phyloP scores from a whole-genome alignment of 1,140 invertebrate species.

The Pseudomyrmex cubaensis region DNA sequence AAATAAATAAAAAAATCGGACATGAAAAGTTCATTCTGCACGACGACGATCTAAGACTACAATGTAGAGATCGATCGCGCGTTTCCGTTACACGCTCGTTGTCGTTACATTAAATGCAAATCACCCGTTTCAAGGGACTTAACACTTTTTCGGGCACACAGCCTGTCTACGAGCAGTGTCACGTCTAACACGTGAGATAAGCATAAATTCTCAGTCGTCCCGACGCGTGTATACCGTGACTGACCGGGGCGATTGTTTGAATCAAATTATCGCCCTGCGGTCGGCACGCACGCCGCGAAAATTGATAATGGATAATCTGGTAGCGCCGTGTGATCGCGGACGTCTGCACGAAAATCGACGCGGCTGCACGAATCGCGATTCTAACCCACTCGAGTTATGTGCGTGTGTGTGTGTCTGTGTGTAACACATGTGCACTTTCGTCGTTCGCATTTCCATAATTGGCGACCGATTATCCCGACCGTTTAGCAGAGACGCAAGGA shows the following conservation, averaged over 20 bases:
- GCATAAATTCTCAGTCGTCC: slow-evolving; percentile 42
- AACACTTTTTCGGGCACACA: slow-evolving; percentile 15
- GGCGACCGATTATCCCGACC: not conserved
- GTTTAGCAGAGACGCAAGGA: slow-evolving; percentile 38
- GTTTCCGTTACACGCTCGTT: slow-evolving; percentile 25
- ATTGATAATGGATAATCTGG: slow-evolving; percentile 73
- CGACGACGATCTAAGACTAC: not conserved
- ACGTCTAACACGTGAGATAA: slow-evolving; percentile 45
- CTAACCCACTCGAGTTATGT: not conserved
- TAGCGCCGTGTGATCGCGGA: slow-evolving; percentile 21
- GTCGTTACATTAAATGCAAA: slow-evolving; percentile 32
- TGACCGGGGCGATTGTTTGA: slow-evolving; percentile 64
- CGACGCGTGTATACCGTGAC: slow-evolving; percentile 25
- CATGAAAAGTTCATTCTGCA: slow-evolving; percentile 19
- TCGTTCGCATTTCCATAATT: slow-evolving; percentile 50
- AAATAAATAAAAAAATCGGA: too few relatives aligned
- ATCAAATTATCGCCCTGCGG: slow-evolving; percentile 74
- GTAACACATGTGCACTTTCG: slow-evolving; percentile 19
- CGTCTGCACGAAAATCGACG: slow-evolving; percentile 67
- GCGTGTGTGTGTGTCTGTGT: not conserved
- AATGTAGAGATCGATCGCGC: not conserved
- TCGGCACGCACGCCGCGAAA: slow-evolving; percentile 66
- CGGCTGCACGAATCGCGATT: slow-evolving; percentile 54
- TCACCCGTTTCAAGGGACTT: not conserved
- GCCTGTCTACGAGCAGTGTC: slow-evolving; percentile 29